These are phyloP conservation scores for Pipra filicauda DNA, from an alignment of 2,113 vertebrate species.

Conservation along the genomic window DNA sequence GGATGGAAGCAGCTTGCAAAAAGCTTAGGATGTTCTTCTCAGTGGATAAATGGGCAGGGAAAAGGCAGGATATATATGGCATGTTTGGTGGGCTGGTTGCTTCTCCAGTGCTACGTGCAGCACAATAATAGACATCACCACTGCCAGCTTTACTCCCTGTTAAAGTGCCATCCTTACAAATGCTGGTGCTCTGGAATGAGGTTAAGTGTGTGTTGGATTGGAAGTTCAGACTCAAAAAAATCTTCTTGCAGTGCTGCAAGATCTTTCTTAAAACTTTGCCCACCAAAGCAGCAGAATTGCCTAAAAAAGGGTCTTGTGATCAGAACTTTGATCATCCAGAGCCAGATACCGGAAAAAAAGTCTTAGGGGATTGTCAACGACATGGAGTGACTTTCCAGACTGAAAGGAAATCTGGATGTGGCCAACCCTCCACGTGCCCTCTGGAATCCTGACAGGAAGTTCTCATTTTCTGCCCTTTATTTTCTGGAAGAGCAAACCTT, in stretches of 20 bases:
- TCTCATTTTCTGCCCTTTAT: background rate
- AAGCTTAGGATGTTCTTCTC: background rate
- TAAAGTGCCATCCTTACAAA: background rate
- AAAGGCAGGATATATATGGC: background rate
- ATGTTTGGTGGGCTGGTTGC: background rate
- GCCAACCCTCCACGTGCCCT: background rate
- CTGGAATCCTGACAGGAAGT: background rate
- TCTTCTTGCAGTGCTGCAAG: background rate
- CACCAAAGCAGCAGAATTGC: background rate
- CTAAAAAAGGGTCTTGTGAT: background rate
- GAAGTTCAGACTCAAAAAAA: background rate
- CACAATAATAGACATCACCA: background rate
- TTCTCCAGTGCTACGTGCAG: background rate
- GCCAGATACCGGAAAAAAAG: background rate
- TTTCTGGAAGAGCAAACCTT: background rate
- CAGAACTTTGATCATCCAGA: background rate
- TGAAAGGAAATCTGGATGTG: background rate
- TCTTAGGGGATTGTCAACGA: background rate
- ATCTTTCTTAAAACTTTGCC: background rate
- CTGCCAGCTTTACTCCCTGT: background rate
- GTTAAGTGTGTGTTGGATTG: background rate
- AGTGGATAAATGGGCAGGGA: background rate
- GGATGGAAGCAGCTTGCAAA: background rate
- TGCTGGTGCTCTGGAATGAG: background rate
- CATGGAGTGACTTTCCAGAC: background rate